Percentiles rank a stretch among this genome's conserved stretches.
Evolutionary conservation across 2,113 vertebrate genomes (phyloP).

Genomic region (Laticauda colubrina): DNA sequence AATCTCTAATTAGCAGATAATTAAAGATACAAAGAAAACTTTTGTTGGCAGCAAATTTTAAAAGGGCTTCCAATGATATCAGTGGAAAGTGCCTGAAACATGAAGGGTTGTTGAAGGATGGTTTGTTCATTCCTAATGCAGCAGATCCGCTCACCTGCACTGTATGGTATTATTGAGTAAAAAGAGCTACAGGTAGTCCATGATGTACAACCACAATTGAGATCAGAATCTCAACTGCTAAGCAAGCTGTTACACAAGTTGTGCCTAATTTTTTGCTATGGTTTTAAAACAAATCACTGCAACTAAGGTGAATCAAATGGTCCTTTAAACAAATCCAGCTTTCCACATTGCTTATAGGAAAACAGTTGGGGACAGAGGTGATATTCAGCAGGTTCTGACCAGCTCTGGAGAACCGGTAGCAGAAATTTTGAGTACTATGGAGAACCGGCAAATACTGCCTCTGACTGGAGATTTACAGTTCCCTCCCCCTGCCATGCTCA

Average conservation of each 20-base stretch:
- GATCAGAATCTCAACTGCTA: not conserved
- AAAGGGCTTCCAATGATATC: not conserved
- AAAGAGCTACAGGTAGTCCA: not conserved
- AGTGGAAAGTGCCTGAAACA: not conserved
- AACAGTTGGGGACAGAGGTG: not conserved
- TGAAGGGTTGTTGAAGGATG: not conserved
- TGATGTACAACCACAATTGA: not conserved
- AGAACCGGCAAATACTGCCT: too few relatives aligned
- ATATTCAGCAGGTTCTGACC: too few relatives aligned
- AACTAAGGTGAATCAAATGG: not conserved
- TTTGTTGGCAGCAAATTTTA: not conserved
- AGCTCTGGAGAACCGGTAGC: too few relatives aligned
- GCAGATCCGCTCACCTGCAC: not conserved
- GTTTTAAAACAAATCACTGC: not conserved
- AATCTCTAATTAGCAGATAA: not conserved
- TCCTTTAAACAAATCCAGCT: not conserved
- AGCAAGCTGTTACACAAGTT: not conserved
- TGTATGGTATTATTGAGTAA: not conserved
- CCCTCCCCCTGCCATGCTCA: too few relatives aligned
- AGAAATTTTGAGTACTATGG: too few relatives aligned
- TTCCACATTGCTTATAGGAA: not conserved
- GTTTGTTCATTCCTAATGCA: not conserved
- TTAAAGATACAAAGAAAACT: not conserved
- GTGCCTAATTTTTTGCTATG: not conserved
- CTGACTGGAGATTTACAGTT: too few relatives aligned